A percentile compares a stretch with the other conserved stretches of the same genome.
Conservation (phyloP, 2,888 invertebrate species). For the Apotomis capreana region DNA sequence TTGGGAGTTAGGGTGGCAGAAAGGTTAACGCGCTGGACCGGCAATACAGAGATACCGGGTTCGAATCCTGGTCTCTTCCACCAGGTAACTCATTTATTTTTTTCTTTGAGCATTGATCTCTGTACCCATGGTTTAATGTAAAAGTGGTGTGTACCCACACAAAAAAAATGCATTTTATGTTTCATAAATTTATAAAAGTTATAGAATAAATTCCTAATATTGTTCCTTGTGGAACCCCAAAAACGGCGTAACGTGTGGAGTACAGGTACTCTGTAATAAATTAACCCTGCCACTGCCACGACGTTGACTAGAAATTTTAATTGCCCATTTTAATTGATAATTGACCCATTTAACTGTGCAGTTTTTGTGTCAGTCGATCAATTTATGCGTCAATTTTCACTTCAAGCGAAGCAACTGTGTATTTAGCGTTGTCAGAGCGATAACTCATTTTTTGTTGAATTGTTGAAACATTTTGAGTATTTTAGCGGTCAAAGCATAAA, state of each 20-base stretch:
- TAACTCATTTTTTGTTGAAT: background rate
- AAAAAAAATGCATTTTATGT: too few species aligned
- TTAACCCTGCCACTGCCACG: conserved; percentile 27
- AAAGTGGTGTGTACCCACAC: too few species aligned
- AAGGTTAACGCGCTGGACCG: too few species aligned
- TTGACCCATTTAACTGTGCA: conserved; percentile 29
- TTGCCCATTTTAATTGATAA: conserved; percentile 38
- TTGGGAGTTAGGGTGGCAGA: too few species aligned
- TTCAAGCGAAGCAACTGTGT: background rate
- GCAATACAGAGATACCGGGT: too few species aligned
- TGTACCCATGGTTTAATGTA: too few species aligned
- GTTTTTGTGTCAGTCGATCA: conserved; percentile 20
- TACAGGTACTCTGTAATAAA: conserved; percentile 30
- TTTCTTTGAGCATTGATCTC: too few species aligned
- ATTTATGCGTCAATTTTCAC: conserved; percentile 23
- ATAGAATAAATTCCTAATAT: too few species aligned
- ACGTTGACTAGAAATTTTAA: conserved; percentile 27
- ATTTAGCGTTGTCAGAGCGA: background rate
- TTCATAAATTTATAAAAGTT: background rate
- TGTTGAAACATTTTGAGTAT: background rate
- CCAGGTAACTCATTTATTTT: too few species aligned
- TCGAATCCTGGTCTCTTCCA: too few species aligned
- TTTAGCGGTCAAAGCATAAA: background rate
- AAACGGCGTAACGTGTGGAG: conserved; percentile 13
- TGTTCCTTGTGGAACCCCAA: conserved; percentile 15